phyloP scores from a whole-genome alignment of 2,888 invertebrate species.

The Helicoverpa assulta region DNA sequence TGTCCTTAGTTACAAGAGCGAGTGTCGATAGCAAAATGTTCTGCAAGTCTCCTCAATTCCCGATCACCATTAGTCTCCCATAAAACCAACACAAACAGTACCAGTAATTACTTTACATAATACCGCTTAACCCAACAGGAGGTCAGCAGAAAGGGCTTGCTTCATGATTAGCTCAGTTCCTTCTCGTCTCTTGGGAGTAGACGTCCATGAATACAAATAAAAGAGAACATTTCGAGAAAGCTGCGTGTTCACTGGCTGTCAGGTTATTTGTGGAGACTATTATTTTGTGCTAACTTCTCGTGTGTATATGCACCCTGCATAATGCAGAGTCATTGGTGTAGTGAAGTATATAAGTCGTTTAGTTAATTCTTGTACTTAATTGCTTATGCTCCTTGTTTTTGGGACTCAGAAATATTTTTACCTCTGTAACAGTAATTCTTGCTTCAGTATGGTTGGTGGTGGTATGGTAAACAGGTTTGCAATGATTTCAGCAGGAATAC shows the following conservation, averaged over 20 bases:
- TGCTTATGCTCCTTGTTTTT: too few species aligned
- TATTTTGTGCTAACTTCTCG: not conserved
- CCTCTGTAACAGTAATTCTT: too few species aligned
- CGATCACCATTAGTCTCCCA: conserved; percentile 8
- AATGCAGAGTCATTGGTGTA: not conserved
- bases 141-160: conserved; percentile 52
- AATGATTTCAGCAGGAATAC: too few species aligned
- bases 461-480: too few species aligned
- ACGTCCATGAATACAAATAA: conserved; percentile 63
- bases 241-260: conserved; percentile 18
- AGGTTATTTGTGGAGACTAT: not conserved
- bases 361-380: too few species aligned
- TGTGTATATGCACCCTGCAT: not conserved
- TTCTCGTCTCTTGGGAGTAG: conserved; percentile 48
- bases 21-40: too few species aligned
- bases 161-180: conserved; percentile 58
- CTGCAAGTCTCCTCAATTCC: not conserved
- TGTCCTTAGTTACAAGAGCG: too few species aligned
- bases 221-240: conserved; percentile 48
- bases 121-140: conserved; percentile 43
- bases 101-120: conserved; percentile 44
- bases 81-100: conserved; percentile 26
- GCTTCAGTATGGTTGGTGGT: too few species aligned
- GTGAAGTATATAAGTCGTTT: too few species aligned
- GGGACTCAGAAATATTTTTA: too few species aligned